Conservation (phyloP, 2,888 invertebrate species). For the Ophion ventricosus region DNA sequence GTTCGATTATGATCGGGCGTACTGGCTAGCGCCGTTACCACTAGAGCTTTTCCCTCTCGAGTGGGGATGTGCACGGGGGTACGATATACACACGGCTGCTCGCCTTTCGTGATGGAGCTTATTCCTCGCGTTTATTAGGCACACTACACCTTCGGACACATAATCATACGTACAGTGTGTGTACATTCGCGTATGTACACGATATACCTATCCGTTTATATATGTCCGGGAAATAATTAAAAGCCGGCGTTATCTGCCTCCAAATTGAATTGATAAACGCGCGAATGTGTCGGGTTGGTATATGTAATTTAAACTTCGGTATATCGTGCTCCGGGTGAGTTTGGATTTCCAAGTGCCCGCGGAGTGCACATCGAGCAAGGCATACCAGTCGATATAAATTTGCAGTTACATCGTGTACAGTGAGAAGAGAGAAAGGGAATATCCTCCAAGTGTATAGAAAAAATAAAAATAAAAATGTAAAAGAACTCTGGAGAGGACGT, state of each 20-base stretch:
- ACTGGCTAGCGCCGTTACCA: constrained; percentile 37
- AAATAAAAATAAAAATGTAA: background rate
- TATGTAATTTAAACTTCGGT: constrained; percentile 28
- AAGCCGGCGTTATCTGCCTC: constrained; percentile 47
- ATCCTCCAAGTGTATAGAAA: too few species aligned
- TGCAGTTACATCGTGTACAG: background rate
- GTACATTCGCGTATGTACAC: background rate
- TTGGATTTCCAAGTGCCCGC: constrained; percentile 11
- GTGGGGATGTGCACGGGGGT: constrained; percentile 17
- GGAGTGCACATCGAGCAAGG: background rate
- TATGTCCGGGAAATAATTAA: constrained; percentile 48
- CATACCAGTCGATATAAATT: background rate
- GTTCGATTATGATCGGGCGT: constrained; percentile 59
- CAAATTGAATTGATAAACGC: constrained; percentile 61
- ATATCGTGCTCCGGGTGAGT: background rate
- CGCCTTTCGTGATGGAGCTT: constrained; percentile 33
- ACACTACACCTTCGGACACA: background rate
- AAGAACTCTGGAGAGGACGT: background rate
- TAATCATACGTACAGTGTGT: background rate
- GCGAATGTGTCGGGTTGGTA: constrained; percentile 39
- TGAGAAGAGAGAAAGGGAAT: background rate
- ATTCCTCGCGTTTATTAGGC: constrained; percentile 30
- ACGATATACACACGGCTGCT: constrained; percentile 20
- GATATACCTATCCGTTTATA: background rate
- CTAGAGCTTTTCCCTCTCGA: constrained; percentile 34